Evolutionary conservation across 2,113 vertebrate genomes (phyloP).

Genomic region (Pseudorasbora parva): DNA sequence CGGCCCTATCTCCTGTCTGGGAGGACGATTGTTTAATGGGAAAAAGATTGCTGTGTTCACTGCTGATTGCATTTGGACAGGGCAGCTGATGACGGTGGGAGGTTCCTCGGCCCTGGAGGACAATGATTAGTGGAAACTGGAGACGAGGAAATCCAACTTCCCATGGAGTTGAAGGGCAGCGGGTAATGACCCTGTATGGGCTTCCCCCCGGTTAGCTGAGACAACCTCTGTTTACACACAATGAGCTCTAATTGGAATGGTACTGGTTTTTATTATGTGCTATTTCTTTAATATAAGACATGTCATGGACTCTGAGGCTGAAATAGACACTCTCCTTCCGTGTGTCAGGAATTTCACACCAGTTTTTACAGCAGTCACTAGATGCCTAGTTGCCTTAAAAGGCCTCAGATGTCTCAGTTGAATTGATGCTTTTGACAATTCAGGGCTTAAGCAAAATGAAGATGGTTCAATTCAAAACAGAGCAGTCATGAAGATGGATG

Average conservation of each 20-base stretch:
- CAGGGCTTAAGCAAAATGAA: background rate
- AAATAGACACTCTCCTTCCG: slow-evolving; percentile 8
- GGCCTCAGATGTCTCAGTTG: background rate
- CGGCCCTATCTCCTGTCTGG: slow-evolving; percentile 73
- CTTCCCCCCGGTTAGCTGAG: slow-evolving; percentile 53
- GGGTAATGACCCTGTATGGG: slow-evolving; percentile 70
- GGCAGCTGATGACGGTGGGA: slow-evolving; percentile 77
- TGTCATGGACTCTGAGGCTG: background rate
- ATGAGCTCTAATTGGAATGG: slow-evolving; percentile 45
- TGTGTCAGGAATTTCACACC: background rate
- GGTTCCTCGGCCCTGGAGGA: slow-evolving; percentile 66
- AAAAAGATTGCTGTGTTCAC: slow-evolving; percentile 81
- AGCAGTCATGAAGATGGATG: slow-evolving; percentile 3
- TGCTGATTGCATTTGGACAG: slow-evolving; percentile 77
- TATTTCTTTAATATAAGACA: slow-evolving; percentile 35
- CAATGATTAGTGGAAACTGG: slow-evolving; percentile 82
- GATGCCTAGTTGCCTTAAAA: background rate
- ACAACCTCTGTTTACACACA: slow-evolving; percentile 55
- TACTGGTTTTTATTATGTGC: slow-evolving; percentile 40
- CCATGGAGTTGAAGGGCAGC: slow-evolving; percentile 56
- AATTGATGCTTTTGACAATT: slow-evolving; percentile 9
- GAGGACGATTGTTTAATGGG: slow-evolving; percentile 79
- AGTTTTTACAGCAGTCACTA: background rate
- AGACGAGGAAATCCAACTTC: slow-evolving; percentile 78
- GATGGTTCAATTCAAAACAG: slow-evolving; percentile 3